These are phyloP conservation scores for Germaria angustata DNA, from an alignment of 2,888 invertebrate species.

Conservation along the genomic window DNA sequence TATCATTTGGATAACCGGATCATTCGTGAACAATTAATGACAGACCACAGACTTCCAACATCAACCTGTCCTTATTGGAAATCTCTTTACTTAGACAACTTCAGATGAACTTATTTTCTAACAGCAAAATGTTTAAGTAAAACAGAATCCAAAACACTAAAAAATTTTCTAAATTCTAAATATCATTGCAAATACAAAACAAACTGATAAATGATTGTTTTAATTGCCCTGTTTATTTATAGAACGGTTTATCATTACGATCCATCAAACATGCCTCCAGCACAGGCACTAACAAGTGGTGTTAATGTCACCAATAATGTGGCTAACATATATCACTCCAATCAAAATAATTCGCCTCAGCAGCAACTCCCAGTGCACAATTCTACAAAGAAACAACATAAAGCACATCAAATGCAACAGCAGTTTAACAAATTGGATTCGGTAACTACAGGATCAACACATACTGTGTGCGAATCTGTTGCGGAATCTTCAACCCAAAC, in stretches of 20 bases:
- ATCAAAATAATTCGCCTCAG: conserved; percentile 49
- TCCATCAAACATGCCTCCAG: conserved; percentile 80
- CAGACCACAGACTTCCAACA: too few relatives aligned
- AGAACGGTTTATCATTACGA: conserved; percentile 80
- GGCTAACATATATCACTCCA: conserved; percentile 54
- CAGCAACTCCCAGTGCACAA: conserved; percentile 54
- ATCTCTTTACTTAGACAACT: too few relatives aligned
- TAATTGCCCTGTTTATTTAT: conserved; percentile 66
- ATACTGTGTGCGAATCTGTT: conserved; percentile 68
- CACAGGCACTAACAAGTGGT: conserved; percentile 73
- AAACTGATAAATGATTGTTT: neutral
- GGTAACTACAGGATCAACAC: conserved; percentile 3
- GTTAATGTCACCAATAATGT: conserved; percentile 6
- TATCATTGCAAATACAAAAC: too few relatives aligned
- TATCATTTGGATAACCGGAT: too few relatives aligned
- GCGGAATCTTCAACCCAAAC: conserved; percentile 74
- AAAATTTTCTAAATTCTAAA: too few relatives aligned
- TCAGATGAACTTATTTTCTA: too few relatives aligned
- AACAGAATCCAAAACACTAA: too few relatives aligned
- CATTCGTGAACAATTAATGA: too few relatives aligned
- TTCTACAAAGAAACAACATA: conserved; percentile 57
- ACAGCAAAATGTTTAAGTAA: too few relatives aligned
- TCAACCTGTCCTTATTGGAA: too few relatives aligned
- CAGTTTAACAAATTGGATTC: conserved; percentile 55
- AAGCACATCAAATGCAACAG: conserved; percentile 67